These are phyloP conservation scores for Aleiodes testaceus DNA, from an alignment of 2,888 invertebrate genomes.

Conservation along the genomic window DNA sequence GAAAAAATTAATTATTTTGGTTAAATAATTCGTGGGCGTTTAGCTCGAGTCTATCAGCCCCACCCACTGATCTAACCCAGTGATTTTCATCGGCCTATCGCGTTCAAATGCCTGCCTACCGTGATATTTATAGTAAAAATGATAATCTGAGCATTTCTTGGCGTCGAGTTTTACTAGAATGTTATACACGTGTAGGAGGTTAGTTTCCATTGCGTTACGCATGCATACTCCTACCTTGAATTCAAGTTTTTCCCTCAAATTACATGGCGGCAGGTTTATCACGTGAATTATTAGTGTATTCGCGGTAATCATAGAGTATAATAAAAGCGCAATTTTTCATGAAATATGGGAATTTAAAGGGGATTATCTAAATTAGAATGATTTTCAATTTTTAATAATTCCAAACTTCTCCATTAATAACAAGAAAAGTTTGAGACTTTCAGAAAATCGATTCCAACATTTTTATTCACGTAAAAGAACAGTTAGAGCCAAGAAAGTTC, in stretches of 20 bases:
- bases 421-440: too few species aligned
- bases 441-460: too few species aligned
- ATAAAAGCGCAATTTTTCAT: too few species aligned
- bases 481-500: too few species aligned
- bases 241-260: neutral
- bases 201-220: neutral
- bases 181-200: slow-evolving; percentile 13
- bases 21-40: slow-evolving; percentile 39
- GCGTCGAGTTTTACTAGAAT: slow-evolving; percentile 13
- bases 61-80: slow-evolving; percentile 39
- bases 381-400: too few species aligned
- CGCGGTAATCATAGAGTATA: too few species aligned
- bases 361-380: too few species aligned
- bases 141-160: slow-evolving; percentile 23
- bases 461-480: too few species aligned
- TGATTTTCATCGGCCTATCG: slow-evolving; percentile 43
- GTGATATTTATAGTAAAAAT: slow-evolving; percentile 35
- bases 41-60: slow-evolving; percentile 38
- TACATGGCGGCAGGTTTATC: neutral
- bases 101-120: slow-evolving; percentile 41
- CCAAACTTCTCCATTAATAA: too few species aligned
- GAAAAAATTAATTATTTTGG: neutral
- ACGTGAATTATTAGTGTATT: neutral
- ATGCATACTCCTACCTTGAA: slow-evolving; percentile 1
- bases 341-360: too few species aligned